Conservation (phyloP, 1,140 invertebrate species). For the Bombus balteatus region DNA sequence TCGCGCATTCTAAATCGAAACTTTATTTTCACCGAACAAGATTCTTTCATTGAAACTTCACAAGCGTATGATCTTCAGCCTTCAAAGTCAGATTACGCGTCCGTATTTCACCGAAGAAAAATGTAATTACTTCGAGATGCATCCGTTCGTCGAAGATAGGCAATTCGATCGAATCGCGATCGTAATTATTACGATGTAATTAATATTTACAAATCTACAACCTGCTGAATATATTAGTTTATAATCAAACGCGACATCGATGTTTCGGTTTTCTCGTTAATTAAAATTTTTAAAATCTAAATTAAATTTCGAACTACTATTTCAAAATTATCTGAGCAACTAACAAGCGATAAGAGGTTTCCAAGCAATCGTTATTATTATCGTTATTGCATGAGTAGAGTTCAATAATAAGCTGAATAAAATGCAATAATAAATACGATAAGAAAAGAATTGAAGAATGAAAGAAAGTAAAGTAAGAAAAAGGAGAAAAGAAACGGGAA, state of each 20-base stretch:
- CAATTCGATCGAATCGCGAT: not conserved
- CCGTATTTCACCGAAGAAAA: not conserved
- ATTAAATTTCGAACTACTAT: too few relatives aligned
- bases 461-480: too few relatives aligned
- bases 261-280: not conserved
- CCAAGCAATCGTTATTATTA: too few relatives aligned
- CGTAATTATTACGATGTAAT: not conserved
- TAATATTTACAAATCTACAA: not conserved
- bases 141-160: not conserved
- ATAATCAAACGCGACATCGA: not conserved
- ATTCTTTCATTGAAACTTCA: slow-evolving; percentile 1
- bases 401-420: too few relatives aligned
- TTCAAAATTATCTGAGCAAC: too few relatives aligned
- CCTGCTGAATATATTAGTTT: not conserved
- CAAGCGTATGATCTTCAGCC: not conserved
- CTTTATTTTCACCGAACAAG: not conserved
- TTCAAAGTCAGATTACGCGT: not conserved
- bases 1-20: slow-evolving; percentile 6
- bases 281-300: too few relatives aligned
- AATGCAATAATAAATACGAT: too few relatives aligned
- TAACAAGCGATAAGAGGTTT: too few relatives aligned
- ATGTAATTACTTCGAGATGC: not conserved
- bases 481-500: too few relatives aligned
- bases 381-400: too few relatives aligned
- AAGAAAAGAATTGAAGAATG: too few relatives aligned